Percentiles rank a stretch among this genome's conserved stretches.
phyloP scores from a whole-genome alignment of 1,140 invertebrate genomes.

The Chrysoperla carnea region DNA sequence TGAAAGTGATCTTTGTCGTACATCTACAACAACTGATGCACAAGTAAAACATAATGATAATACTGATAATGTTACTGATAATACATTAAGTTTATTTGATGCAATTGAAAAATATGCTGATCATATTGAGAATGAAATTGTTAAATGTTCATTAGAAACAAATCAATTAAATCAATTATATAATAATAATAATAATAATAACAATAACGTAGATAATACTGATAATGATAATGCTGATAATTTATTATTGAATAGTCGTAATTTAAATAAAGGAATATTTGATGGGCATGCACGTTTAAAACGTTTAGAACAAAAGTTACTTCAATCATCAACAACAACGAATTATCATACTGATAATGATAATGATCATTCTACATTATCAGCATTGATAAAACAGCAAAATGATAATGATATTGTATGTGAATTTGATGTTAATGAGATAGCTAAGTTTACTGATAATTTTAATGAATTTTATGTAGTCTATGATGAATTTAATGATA shows the following conservation, averaged over 20 bases:
- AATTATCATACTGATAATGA: not conserved
- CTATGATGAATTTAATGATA: conserved; percentile 15
- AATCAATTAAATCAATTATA: not conserved
- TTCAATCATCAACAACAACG: conserved; percentile 1
- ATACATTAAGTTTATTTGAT: not conserved
- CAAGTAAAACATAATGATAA: not conserved
- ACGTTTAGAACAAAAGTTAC: conserved; percentile 15
- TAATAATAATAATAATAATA: not conserved
- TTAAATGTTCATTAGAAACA: not conserved
- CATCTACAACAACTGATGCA: too few species aligned
- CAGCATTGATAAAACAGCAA: conserved; percentile 2
- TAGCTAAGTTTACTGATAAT: conserved; percentile 7
- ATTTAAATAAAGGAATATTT: conserved; percentile 12
- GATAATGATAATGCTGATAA: not conserved
- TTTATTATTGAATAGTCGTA: conserved; percentile 11
- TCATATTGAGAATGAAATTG: not conserved
- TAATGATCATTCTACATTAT: not conserved
- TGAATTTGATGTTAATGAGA: conserved; percentile 16
- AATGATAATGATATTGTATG: conserved; percentile 2
- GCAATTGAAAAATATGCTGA: not conserved
- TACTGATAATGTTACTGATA: not conserved
- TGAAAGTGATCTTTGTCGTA: too few species aligned
- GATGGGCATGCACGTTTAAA: conserved; percentile 13
- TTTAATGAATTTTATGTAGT: conserved; percentile 9
- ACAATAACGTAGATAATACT: not conserved